phyloP scores from a whole-genome alignment of 2,888 invertebrate species.

The Melinaea marsaeus region DNA sequence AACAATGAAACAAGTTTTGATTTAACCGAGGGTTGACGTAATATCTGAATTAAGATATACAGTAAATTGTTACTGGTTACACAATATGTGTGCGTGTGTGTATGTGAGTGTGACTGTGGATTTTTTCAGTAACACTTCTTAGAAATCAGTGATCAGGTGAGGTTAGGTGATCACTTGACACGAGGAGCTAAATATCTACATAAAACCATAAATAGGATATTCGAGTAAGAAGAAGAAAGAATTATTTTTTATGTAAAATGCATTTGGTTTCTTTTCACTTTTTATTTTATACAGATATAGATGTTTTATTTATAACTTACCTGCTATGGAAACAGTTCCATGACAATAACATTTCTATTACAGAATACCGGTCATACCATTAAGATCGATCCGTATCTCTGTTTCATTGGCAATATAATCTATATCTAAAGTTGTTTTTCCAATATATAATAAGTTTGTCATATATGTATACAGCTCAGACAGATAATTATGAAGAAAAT shows the following conservation, averaged over 20 bases:
- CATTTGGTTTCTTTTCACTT: neutral
- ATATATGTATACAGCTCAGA: slow-evolving; percentile 3
- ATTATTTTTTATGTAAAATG: too few species aligned
- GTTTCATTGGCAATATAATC: slow-evolving; percentile 1
- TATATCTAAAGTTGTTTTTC: slow-evolving; percentile 13
- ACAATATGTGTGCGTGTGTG: too few species aligned
- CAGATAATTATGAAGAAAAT: slow-evolving; percentile 9
- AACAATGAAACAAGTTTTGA: slow-evolving; percentile 15
- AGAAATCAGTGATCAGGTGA: slow-evolving; percentile 34
- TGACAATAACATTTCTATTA: too few species aligned
- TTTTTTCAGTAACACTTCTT: too few species aligned
- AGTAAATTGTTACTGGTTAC: too few species aligned
- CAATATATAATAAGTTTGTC: slow-evolving; percentile 9
- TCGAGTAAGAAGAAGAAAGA: too few species aligned
- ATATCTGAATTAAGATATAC: too few species aligned
- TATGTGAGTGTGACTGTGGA: too few species aligned
- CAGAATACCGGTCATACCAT: slow-evolving; percentile 42
- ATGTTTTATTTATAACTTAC: slow-evolving; percentile 33
- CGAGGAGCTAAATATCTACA: slow-evolving; percentile 50
- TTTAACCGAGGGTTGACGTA: too few species aligned
- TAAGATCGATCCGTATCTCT: slow-evolving; percentile 14
- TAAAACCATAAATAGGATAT: slow-evolving; percentile 20
- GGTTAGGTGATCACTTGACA: slow-evolving; percentile 46
- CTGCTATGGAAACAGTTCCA: slow-evolving; percentile 34
- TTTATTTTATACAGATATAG: too few species aligned